A percentile compares a stretch with the other conserved stretches of the same genome.
Conservation (phyloP, 2,888 invertebrate species). For the Cantharis rustica region DNA sequence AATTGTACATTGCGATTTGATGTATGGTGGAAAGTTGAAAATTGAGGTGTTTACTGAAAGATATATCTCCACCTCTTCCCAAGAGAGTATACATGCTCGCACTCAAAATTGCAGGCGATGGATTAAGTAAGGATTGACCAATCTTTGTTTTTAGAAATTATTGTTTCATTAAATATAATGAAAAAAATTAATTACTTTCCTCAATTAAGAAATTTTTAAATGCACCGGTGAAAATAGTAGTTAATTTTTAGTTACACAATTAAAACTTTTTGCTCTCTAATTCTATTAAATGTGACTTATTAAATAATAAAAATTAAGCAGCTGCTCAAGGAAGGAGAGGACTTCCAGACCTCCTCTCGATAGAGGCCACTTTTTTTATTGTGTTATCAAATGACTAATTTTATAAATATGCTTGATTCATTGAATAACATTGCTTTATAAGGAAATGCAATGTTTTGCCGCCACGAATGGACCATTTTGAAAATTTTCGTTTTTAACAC, state of each 20-base stretch:
- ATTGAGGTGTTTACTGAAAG: not conserved
- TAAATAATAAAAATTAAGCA: not conserved
- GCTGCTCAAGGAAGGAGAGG: not conserved
- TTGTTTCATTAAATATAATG: too few species aligned
- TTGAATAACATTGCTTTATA: not conserved
- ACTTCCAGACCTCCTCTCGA: not conserved
- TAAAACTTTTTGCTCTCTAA: not conserved
- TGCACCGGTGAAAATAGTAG: not conserved
- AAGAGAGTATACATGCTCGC: too few species aligned
- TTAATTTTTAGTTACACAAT: not conserved
- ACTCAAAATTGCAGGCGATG: not conserved
- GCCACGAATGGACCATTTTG: not conserved
- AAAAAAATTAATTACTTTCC: not conserved
- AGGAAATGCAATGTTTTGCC: not conserved
- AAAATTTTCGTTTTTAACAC: conserved; percentile 4
- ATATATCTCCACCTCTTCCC: not conserved
- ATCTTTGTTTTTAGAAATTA: not conserved
- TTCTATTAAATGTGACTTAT: not conserved
- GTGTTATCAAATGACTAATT: too few species aligned
- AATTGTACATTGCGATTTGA: not conserved
- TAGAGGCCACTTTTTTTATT: too few species aligned
- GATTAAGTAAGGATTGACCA: not conserved
- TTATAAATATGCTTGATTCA: not conserved
- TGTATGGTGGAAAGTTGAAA: not conserved
- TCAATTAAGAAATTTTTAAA: not conserved